Percentiles rank a stretch among this genome's conserved stretches.
Evolutionary conservation across 2,797 vertebrate species (phyloP).

Genomic region (Schizopygopsis pylzovi): DNA sequence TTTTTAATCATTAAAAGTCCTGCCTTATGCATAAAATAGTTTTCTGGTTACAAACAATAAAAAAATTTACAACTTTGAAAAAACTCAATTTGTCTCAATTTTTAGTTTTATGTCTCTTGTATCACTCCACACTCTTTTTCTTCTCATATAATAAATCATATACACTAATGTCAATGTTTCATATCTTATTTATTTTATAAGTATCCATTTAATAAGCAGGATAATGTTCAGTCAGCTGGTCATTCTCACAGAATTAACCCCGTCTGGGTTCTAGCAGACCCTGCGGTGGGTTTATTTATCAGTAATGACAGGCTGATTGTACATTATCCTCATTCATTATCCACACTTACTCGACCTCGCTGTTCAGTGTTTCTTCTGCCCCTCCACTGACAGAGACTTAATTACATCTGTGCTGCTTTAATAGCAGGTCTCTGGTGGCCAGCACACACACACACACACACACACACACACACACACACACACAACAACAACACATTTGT

Average conservation of each 20-base stretch:
- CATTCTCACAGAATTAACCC: not conserved
- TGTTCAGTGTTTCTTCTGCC: not conserved
- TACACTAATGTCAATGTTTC: not conserved
- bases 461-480: too few relatives aligned
- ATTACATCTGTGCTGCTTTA: slow-evolving; percentile 47
- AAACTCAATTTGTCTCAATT: too few relatives aligned
- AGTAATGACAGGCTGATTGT: not conserved
- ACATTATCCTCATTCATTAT: not conserved
- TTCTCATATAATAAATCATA: not conserved
- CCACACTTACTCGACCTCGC: not conserved
- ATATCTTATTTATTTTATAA: not conserved
- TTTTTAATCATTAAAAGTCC: not conserved
- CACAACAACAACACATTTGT: too few relatives aligned
- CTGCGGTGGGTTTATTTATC: not conserved
- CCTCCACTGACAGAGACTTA: slow-evolving; percentile 34
- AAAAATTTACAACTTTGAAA: too few relatives aligned
- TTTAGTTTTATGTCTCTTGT: not conserved
- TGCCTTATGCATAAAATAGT: not conserved
- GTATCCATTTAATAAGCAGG: not conserved
- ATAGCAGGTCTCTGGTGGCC: slow-evolving; percentile 41
- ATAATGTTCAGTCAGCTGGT: slow-evolving; percentile 17
- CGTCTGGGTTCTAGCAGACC: not conserved
- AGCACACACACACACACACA: not conserved
- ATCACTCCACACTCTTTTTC: not conserved
- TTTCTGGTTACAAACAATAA: not conserved